These are phyloP conservation scores for Mongoloraphidia duomilia DNA, from an alignment of 2,888 invertebrate genomes.

Conservation along the genomic window DNA sequence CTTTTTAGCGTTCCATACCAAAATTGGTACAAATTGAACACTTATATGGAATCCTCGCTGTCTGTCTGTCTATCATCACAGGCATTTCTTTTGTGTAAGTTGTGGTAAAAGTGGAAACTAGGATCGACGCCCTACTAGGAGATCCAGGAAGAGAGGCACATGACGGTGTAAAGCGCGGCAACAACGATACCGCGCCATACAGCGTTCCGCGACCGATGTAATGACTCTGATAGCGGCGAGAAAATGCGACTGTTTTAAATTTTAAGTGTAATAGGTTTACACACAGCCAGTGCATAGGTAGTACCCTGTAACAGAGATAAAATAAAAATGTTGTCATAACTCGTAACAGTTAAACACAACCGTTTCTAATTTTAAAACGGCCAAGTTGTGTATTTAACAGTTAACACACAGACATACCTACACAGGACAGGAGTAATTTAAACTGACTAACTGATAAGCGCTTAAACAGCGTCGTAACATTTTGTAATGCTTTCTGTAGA, in stretches of 20 bases:
- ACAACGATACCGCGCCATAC: slow-evolving; percentile 17
- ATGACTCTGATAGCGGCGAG: slow-evolving; percentile 27
- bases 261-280: slow-evolving; percentile 31
- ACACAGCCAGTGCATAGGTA: slow-evolving; percentile 17
- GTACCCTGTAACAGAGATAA: slow-evolving; percentile 16
- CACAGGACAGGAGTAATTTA: slow-evolving; percentile 20
- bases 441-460: slow-evolving; percentile 7
- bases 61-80: no score
- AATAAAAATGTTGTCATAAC: slow-evolving; percentile 27
- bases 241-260: slow-evolving; percentile 33
- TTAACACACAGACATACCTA: slow-evolving; percentile 12
- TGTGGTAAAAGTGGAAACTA: no score
- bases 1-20: no score
- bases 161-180: slow-evolving; percentile 17
- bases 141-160: no score
- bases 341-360: slow-evolving; percentile 25
- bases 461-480: no score
- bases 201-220: slow-evolving; percentile 25
- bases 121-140: no score
- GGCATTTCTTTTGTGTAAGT: no score
- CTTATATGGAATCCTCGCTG: no score
- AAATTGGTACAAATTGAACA: no score
- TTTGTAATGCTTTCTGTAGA: no score
- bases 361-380: slow-evolving; percentile 27
- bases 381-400: slow-evolving; percentile 24